Evolutionary conservation across 2,113 vertebrate species (phyloP), one percentile per base, ranked within the genome.

Genomic region (Phyllostomus hastatus): DNA sequence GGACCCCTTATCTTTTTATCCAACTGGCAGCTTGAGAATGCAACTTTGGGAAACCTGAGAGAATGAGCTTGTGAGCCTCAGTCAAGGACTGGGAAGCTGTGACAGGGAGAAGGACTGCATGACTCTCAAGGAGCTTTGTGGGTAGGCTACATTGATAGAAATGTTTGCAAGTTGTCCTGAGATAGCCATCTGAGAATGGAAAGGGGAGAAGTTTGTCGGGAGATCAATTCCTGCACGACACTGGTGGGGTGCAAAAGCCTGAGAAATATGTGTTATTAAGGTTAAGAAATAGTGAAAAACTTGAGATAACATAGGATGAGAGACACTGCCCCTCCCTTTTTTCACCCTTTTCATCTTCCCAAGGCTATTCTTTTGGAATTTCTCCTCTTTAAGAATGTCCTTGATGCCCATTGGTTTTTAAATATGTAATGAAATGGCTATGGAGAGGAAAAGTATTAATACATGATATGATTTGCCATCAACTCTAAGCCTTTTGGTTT

Each of bases 381-480:
- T 93, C n/a, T 90, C 59, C 61, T 83, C 91, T 90, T 81, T 41
- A 86, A 81, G 33, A 33, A 24, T 33, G 2, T 57, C 69, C 50
- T 88, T 91, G 66, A 83, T 52, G 69, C 46, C 54, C 38, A 93
- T 38, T 93, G 85, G 94, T 73, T 96, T 95, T 96, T 90, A 92
- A 95, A 69, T 88, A 73, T 43, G 48, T 91, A 81, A 95, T 96
- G 96, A 94, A 97, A 86, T 87, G 86, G 7, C 82, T 73, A 14
- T 66, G 35, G n/a, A 86, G 54, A 94, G 50, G 48, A 82, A 92
- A 94, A 87, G 54, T 90, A 31, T 64, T 64, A 64, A 64, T 64
- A 72, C 35, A 35, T 76, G 79, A 76, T 80, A 83, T n/a, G 38
- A 89, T 87, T 54, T 96, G 50, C 61, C 72, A 88, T 86, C 94